These are phyloP conservation scores for Saguinus midas DNA, from an alignment of 2,113 vertebrate genomes.

Conservation along the genomic window DNA sequence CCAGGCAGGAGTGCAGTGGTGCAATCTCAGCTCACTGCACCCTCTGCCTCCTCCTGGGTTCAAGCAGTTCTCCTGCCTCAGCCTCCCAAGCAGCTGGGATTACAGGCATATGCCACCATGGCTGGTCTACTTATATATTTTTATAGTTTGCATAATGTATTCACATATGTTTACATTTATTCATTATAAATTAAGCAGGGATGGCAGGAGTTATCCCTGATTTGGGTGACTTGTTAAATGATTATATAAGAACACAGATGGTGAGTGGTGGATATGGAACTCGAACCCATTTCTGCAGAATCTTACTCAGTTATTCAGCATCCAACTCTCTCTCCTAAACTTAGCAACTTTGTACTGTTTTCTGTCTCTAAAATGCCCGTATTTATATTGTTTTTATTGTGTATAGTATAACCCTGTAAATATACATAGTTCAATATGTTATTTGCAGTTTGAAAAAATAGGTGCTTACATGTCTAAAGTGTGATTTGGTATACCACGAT, in stretches of 20 bases:
- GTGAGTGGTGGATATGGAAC: not conserved
- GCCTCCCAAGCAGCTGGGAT: no score
- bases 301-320: not conserved
- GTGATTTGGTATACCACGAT: constrained; percentile 46
- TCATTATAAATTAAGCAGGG: not conserved
- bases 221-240: not conserved
- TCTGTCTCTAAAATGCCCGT: not conserved
- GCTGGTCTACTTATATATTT: not conserved
- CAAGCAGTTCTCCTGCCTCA: no score
- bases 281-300: not conserved
- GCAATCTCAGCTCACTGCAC: no score
- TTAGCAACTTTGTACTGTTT: not conserved
- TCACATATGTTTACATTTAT: not conserved
- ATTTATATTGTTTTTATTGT: constrained; percentile 36
- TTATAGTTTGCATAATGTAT: not conserved
- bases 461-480: constrained; percentile 57
- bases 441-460: constrained; percentile 71
- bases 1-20: no score
- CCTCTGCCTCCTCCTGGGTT: no score
- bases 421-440: constrained; percentile 53
- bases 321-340: not conserved
- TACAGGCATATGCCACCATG: no score
- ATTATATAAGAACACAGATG: not conserved
- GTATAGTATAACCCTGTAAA: constrained; percentile 18
- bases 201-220: not conserved